Conservation (phyloP, 2,113 vertebrate species). For the Empidonax alnorum region DNA sequence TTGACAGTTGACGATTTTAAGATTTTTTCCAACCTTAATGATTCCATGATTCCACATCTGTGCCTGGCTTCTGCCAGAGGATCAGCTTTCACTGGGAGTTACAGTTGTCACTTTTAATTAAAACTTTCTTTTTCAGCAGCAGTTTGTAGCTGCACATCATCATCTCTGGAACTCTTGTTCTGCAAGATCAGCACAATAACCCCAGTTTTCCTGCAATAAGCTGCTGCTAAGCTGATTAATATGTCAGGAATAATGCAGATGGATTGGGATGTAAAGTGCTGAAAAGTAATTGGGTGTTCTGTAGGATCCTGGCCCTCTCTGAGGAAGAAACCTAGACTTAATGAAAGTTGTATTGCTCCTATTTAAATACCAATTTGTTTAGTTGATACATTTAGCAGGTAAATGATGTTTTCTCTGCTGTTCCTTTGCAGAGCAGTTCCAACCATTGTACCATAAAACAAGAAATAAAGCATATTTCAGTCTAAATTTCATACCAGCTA, state of each 20-base stretch:
- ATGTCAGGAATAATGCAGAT: background rate
- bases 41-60: background rate
- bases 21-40: fast-evolving
- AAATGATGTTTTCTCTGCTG: background rate
- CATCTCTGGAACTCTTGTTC: background rate
- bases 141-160: background rate
- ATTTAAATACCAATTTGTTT: background rate
- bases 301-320: background rate
- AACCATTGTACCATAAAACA: background rate
- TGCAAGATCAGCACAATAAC: background rate
- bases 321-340: background rate
- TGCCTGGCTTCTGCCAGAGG: background rate
- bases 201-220: background rate
- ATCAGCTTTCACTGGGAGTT: background rate
- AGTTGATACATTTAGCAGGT: background rate
- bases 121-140: background rate
- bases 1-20: fast-evolving
- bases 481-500: background rate
- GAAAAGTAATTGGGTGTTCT: background rate
- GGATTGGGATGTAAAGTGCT: background rate
- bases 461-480: background rate
- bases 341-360: background rate
- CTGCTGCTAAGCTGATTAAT: background rate
- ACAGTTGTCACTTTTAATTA: background rate
- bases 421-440: background rate